phyloP scores from a whole-genome alignment of 2,888 invertebrate species.

The Oxycera nigricornis region DNA sequence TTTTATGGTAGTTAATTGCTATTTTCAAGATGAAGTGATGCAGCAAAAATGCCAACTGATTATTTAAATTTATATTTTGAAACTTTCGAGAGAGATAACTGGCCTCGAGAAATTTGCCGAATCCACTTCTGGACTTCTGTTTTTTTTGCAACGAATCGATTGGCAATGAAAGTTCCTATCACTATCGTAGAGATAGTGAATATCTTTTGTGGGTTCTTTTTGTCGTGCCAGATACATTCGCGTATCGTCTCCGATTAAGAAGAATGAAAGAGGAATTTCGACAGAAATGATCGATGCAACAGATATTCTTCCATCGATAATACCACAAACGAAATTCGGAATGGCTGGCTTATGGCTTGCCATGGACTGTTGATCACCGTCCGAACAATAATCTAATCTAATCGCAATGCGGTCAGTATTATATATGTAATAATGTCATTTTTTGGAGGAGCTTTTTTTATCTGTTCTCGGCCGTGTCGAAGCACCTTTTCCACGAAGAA shows the following conservation, averaged over 20 bases:
- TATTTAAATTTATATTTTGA: background rate
- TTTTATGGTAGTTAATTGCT: background rate
- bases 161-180: background rate
- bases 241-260: background rate
- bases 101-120: no score
- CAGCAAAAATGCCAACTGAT: background rate
- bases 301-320: background rate
- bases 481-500: slow-evolving; percentile 8
- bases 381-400: slow-evolving; percentile 17
- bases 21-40: background rate
- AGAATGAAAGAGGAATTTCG: background rate
- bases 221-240: background rate
- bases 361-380: background rate
- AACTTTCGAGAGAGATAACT: no score
- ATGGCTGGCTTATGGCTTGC: background rate
- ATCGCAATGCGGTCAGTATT: slow-evolving; percentile 5
- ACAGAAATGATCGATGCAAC: slow-evolving; percentile 15
- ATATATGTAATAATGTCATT: slow-evolving; percentile 8
- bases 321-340: background rate
- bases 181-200: background rate
- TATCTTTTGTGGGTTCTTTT: background rate
- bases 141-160: background rate
- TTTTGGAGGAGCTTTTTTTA: background rate
- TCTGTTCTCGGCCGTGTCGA: background rate
- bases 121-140: background rate